Evolutionary conservation across 2,888 invertebrate genomes (phyloP).

Genomic region (Ligdia adustata): DNA sequence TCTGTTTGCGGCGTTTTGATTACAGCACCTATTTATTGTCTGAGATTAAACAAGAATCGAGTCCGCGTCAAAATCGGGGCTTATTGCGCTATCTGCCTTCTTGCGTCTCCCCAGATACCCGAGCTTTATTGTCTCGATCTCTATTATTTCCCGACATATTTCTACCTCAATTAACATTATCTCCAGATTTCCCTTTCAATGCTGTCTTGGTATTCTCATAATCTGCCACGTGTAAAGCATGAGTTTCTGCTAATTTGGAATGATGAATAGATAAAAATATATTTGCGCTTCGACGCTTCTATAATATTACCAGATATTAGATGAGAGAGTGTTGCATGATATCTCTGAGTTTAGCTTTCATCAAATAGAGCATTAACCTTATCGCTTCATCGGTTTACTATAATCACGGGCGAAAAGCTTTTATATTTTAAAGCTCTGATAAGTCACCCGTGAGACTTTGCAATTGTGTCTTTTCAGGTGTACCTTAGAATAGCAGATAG

Average conservation of each 20-base stretch:
- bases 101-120: conserved; percentile 24
- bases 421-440: conserved; percentile 17
- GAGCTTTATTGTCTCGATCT: conserved; percentile 41
- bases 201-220: not conserved
- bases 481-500: conserved; percentile 5
- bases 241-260: not conserved
- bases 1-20: conserved; percentile 40
- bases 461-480: conserved; percentile 6
- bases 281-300: not conserved
- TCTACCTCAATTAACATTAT: conserved; percentile 7
- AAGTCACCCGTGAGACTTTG: conserved; percentile 12
- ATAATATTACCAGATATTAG: not conserved
- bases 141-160: conserved; percentile 27
- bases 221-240: too few species aligned
- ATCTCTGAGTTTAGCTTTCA: not conserved
- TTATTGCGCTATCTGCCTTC: conserved; percentile 23
- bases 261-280: not conserved
- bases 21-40: conserved; percentile 14
- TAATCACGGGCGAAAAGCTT: conserved; percentile 17
- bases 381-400: conserved; percentile 5
- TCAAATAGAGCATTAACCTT: not conserved
- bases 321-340: not conserved
- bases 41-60: conserved; percentile 20
- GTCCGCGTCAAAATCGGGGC: conserved; percentile 40
- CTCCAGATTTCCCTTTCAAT: conserved; percentile 7